Evolutionary conservation across 2,797 vertebrate genomes (phyloP).

Genomic region (Manis javanica): DNA sequence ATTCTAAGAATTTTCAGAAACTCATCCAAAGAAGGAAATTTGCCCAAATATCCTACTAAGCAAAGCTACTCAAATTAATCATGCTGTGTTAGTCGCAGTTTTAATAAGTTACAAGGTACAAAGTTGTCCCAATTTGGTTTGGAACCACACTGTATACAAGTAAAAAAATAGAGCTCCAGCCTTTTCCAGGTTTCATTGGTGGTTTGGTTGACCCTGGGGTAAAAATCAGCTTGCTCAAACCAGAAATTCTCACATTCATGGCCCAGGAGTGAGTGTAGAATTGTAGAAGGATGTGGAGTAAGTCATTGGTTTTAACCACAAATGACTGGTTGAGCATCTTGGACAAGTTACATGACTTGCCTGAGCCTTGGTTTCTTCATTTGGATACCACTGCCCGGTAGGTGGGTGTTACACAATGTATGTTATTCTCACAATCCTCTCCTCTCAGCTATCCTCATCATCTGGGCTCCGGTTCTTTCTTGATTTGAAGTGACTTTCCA

Average conservation of each 20-base stretch:
- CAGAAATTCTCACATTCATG: conserved; percentile 33
- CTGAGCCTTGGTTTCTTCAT: conserved; percentile 35
- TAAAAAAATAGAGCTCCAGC: not conserved
- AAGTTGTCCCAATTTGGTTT: conserved; percentile 42
- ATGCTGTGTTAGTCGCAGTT: not conserved
- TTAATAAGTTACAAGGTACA: conserved; percentile 38
- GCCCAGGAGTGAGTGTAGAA: not conserved
- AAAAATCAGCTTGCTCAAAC: conserved; percentile 28
- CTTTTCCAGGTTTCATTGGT: not conserved
- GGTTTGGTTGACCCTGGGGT: not conserved
- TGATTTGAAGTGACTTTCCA: conserved; percentile 4
- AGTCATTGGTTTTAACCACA: conserved; percentile 16
- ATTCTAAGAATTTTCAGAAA: conserved; percentile 52
- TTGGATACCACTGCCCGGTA: conserved; percentile 22
- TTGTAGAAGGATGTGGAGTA: not conserved
- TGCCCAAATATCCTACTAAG: not conserved
- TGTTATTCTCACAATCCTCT: not conserved
- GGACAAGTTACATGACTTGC: not conserved
- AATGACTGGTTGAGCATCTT: not conserved
- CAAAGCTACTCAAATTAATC: conserved; percentile 21
- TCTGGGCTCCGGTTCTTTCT: not conserved
- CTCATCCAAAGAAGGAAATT: conserved; percentile 11
- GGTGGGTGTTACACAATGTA: not conserved
- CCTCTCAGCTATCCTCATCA: not conserved
- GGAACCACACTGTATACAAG: not conserved